Base-by-base conservation (phyloP, 2,797 vertebrate species). In the Rhynchonycteris naso region DNA sequence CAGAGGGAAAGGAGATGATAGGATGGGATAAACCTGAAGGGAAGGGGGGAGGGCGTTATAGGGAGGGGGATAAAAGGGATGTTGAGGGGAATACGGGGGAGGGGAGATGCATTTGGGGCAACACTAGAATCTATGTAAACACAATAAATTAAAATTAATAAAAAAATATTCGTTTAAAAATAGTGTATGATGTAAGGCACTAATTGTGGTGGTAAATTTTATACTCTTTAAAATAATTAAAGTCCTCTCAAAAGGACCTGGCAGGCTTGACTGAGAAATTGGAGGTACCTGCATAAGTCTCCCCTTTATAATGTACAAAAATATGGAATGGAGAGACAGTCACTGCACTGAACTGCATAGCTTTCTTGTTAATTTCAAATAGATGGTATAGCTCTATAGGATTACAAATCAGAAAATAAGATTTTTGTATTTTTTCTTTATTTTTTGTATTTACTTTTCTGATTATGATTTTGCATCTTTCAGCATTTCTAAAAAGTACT, bases 401-500 rank as follows among this genome's bases (percentile, higher is more conserved):
- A 35, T 33, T 38, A 47, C 1, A 78, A 58, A 56, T 83, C 38
- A 76, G 21, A 84, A 93, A 61, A 72, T 38, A 28, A 88, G 38
- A 76, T 33, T 72, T 92, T 65, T 38, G 2, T 9, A 47, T 78
- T 90, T 24, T 35, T 78, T 38, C 8, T 69, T 69, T 38, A n/a
- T n/a, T n/a, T 78, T 90, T 61, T 38, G 2, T 19, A 52, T 69
- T 88, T 75, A 65, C 22, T 68, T 66, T 59, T 71, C 61, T 68
- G 38, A 69, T 28, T 81, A 43, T 54, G 26, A 88, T 26, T 87
- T 89, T 78, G 16, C 2, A 75, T 65, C 81, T 94, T 92, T 75
- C 74, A 82, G 63, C 52, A 63, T 76, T 96, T 95, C 89, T 88
- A 24, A 79, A 43, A 18, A 92, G 33, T 74, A 95, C 85, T 87